phyloP scores from a whole-genome alignment of 2,113 vertebrate genomes.

The Nannospalax galili region DNA sequence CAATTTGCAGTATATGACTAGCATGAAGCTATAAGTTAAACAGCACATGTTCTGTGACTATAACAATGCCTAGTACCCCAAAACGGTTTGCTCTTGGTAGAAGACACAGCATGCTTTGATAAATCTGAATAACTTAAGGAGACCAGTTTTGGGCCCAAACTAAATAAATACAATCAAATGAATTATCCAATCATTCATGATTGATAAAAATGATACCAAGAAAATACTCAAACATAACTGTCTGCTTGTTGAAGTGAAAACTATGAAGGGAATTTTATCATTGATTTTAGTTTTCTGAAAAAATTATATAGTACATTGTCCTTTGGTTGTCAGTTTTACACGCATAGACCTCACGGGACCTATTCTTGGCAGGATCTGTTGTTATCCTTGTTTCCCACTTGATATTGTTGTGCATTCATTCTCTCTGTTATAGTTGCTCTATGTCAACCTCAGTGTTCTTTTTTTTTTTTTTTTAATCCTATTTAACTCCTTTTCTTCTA shows the following conservation, averaged over 20 bases:
- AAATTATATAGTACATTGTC: not conserved
- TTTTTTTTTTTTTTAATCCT: not conserved
- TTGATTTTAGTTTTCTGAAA: not conserved
- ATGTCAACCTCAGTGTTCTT: no score
- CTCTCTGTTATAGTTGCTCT: no score
- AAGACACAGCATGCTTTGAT: not conserved
- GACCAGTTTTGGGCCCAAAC: not conserved
- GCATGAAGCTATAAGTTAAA: not conserved
- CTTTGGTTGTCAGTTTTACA: not conserved
- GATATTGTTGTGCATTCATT: no score
- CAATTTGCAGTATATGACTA: not conserved
- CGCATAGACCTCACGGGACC: not conserved
- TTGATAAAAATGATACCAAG: not conserved
- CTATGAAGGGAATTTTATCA: not conserved
- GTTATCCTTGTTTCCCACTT: no score
- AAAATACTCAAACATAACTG: not conserved
- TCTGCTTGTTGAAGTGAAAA: not conserved
- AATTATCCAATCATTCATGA: not conserved
- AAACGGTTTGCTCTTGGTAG: not conserved
- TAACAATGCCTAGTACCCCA: no score
- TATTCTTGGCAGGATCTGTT: not conserved
- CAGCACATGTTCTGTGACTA: not conserved
- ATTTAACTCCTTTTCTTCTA: not conserved
- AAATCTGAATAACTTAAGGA: not conserved
- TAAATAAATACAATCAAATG: not conserved